Base-by-base conservation (phyloP, 64 coral and sea anemone genomes). In the Trachythela sp. region DNA sequence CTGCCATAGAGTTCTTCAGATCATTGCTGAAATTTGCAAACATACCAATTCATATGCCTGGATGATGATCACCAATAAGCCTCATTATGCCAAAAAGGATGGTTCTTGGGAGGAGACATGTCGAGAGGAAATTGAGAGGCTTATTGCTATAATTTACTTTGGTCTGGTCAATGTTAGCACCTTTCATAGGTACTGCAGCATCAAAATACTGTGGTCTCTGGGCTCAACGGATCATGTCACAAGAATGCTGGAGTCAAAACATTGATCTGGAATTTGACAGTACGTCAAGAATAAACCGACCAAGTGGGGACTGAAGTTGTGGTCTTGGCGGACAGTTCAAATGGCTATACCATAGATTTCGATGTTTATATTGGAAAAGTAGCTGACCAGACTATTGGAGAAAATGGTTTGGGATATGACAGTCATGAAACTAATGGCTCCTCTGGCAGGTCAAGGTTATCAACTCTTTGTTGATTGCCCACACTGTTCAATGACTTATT, bases 281-380 rank as follows among this genome's bases (percentile, higher is more conserved):
- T 92, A 92, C 22, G 88, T 92, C 15, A 86, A 93, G 26, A 51
- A 93, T 20, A 92, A 92, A 8, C 91, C 91, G 11, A 92, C 86
- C 4, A 92, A 88, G 39, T 92, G 91, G 91, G 92, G 84, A 7
- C 54, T 94, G 8, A 94, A 94, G 26, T 34, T 94, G 2, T 90
- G 92, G 92, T 84, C 0, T 30, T 89, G 13, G 83, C 91, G 8
- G 92, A 93, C 40, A 93, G 92, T 22, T 29, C 27, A 2, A 93
- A 88, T 86, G 87, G 92, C 2, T 93, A 90, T 43, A 89, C 88
- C 7, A 42, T 30, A 60, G 84, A 89, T 0, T 29, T 72, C 9
- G 33, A 35, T 72, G 68, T 72, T 27, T 72, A 72, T 15, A 72
- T 26, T 35, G 68, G 68, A 1, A 72, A 26, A 72, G 29, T 0